These are phyloP conservation scores for Volucella inflata DNA, from an alignment of 2,888 invertebrate genomes.

Conservation along the genomic window DNA sequence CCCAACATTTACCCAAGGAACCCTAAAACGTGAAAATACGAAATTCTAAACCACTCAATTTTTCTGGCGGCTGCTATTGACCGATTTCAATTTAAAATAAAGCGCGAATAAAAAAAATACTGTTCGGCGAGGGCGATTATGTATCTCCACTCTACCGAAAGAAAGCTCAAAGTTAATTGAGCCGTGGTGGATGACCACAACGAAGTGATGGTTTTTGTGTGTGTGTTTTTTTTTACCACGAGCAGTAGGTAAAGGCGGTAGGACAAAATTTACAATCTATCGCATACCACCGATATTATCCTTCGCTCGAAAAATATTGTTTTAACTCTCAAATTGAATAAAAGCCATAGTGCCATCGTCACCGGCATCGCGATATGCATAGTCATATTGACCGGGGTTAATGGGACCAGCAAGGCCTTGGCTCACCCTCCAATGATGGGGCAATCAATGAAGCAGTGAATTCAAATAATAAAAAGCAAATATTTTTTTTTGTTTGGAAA, in stretches of 20 bases:
- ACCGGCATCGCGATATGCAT: neutral
- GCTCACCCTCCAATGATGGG: neutral
- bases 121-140: conserved; percentile 53
- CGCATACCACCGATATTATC: conserved; percentile 11
- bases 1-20: conserved; percentile 32
- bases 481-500: conserved; percentile 30
- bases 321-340: conserved; percentile 26
- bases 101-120: conserved; percentile 35
- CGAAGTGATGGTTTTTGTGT: conserved; percentile 50
- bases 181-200: conserved; percentile 67
- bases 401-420: conserved; percentile 1
- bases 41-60: conserved; percentile 63
- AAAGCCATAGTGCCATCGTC: neutral
- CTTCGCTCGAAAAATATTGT: conserved; percentile 13
- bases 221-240: conserved; percentile 40
- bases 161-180: conserved; percentile 72
- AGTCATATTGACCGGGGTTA: conserved; percentile 1
- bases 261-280: conserved; percentile 57
- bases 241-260: neutral
- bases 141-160: conserved; percentile 69
- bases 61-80: conserved; percentile 61
- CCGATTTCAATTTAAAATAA: conserved; percentile 67
- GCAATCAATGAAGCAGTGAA: conserved; percentile 57
- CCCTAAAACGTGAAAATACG: conserved; percentile 13
- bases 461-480: conserved; percentile 54